Evolutionary conservation across 1,140 invertebrate species (phyloP).

Genomic region (Phymastichus coffea): DNA sequence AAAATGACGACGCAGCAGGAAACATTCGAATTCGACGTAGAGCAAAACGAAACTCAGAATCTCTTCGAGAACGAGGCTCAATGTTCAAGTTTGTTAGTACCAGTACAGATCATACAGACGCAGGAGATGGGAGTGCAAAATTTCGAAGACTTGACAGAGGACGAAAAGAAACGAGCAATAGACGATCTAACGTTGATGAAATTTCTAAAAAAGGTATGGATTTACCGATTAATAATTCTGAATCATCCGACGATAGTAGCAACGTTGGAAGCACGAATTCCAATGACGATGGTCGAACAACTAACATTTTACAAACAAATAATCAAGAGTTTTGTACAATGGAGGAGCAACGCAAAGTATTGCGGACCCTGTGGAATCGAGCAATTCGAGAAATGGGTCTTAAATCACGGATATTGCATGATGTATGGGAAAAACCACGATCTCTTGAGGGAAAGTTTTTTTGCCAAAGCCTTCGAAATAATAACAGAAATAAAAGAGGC

Average conservation of each 20-base stretch:
- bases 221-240: neutral
- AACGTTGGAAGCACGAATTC: neutral
- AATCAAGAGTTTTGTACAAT: neutral
- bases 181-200: neutral
- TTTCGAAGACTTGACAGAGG: too few species aligned
- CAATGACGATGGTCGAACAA: neutral
- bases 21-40: too few species aligned
- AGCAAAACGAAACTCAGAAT: neutral
- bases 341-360: neutral
- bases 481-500: neutral
- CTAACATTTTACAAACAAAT: neutral
- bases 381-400: neutral
- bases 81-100: neutral
- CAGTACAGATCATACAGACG: neutral
- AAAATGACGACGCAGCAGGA: too few species aligned
- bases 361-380: neutral
- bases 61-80: neutral
- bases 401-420: neutral
- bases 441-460: neutral
- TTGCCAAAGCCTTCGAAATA: neutral
- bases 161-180: neutral
- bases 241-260: neutral
- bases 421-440: slow-evolving; percentile 1
- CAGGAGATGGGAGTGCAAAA: neutral
- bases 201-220: neutral